Evolutionary conservation across 2,797 vertebrate genomes (phyloP).

Genomic region (Notamacropus eugenii): DNA sequence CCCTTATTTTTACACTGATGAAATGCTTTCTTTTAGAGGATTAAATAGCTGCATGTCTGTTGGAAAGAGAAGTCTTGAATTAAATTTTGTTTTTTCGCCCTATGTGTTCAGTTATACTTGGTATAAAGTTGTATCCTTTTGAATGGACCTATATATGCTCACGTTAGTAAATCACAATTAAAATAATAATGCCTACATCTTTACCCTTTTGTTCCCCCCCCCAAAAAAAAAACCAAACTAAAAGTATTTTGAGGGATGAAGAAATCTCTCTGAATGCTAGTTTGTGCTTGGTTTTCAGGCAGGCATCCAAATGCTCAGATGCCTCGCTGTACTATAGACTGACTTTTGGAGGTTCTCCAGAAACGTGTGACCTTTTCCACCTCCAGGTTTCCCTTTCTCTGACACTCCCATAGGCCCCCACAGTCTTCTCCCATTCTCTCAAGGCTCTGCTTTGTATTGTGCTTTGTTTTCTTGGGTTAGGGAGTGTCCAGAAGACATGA

Average conservation of each 20-base stretch:
- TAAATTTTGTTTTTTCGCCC: not conserved
- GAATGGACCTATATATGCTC: not conserved
- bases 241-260: not conserved
- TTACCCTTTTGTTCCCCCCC: not conserved
- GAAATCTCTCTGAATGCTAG: not conserved
- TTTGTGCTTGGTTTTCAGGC: slow-evolving; percentile 56
- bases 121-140: not conserved
- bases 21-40: not conserved
- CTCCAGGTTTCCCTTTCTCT: slow-evolving; percentile 32
- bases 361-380: not conserved
- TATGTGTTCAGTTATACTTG: not conserved
- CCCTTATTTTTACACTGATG: not conserved
- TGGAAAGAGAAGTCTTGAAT: not conserved
- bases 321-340: not conserved
- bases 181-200: not conserved
- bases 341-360: slow-evolving; percentile 44
- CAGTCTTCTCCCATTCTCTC: slow-evolving; percentile 15
- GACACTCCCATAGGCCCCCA: slow-evolving; percentile 46
- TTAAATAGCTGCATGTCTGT: not conserved
- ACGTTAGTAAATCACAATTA: not conserved
- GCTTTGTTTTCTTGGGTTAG: slow-evolving; percentile 23
- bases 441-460: not conserved
- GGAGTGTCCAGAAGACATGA: not conserved
- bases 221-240: no score
- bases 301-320: slow-evolving; percentile 31